Percentiles rank a stretch among this genome's conserved stretches.
These are phyloP conservation scores for Paramormyrops kingsleyae DNA, from an alignment of 2,113 vertebrate species.

Conservation along the genomic window DNA sequence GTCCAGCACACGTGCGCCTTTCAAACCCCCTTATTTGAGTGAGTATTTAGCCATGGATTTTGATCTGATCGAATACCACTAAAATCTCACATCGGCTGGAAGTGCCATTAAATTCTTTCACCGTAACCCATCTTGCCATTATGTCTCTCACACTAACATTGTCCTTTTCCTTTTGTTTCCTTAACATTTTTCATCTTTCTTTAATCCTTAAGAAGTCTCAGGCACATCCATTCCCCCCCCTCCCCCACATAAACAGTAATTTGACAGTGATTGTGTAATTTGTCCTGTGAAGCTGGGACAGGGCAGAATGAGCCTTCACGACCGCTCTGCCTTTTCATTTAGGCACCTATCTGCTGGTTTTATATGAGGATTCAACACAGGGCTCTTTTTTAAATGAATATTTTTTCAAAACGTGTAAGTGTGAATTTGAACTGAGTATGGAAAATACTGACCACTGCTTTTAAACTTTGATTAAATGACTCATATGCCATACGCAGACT, in stretches of 20 bases:
- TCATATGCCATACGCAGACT: not conserved
- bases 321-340: conserved; percentile 20
- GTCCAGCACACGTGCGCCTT: conserved; percentile 84
- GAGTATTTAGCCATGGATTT: conserved; percentile 65
- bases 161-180: not conserved
- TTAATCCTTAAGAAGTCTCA: not conserved
- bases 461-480: not conserved
- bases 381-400: not conserved
- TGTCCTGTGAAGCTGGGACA: not conserved
- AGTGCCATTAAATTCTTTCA: conserved; percentile 34
- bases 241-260: not conserved
- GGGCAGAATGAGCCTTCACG: not conserved
- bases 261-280: conserved; percentile 2
- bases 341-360: not conserved
- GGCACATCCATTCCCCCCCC: not conserved
- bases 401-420: not conserved
- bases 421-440: not conserved
- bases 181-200: not conserved
- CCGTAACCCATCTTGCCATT: conserved; percentile 5
- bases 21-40: conserved; percentile 91
- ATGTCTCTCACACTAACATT: not conserved
- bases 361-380: not conserved
- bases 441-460: conserved; percentile 13
- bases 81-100: conserved; percentile 26
- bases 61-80: conserved; percentile 19